A percentile compares a stretch with the other conserved stretches of the same genome.
These are phyloP conservation scores for Lasioglossum figueresi DNA, from an alignment of 2,888 invertebrate species.

Conservation along the genomic window DNA sequence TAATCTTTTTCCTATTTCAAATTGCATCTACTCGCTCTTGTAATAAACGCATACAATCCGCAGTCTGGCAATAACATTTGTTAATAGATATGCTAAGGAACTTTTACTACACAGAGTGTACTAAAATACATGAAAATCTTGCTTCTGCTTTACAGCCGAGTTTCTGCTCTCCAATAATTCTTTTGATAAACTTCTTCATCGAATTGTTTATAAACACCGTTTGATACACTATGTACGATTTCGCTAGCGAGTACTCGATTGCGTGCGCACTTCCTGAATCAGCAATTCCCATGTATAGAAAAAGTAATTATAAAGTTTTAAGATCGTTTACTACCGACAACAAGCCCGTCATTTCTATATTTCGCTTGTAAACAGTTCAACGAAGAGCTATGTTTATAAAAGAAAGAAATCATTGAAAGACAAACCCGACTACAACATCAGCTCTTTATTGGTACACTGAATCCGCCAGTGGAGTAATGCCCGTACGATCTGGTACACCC, in stretches of 20 bases:
- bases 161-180: no score
- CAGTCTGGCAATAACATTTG: not conserved
- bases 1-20: not conserved
- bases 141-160: not conserved
- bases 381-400: not conserved
- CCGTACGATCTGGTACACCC: slow-evolving; percentile 5
- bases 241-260: not conserved
- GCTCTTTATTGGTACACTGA: not conserved
- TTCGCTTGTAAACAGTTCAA: not conserved
- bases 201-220: not conserved
- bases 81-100: not conserved
- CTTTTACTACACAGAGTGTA: not conserved
- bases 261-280: not conserved
- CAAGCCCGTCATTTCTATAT: not conserved
- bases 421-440: not conserved
- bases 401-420: not conserved
- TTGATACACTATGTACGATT: not conserved
- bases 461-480: slow-evolving; percentile 1
- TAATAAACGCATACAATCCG: not conserved
- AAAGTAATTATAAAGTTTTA: not conserved
- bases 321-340: not conserved
- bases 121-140: not conserved
- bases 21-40: not conserved
- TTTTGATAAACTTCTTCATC: not conserved
- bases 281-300: not conserved